phyloP scores from a whole-genome alignment of 2,888 invertebrate species.

The Rhagonycha lutea region DNA sequence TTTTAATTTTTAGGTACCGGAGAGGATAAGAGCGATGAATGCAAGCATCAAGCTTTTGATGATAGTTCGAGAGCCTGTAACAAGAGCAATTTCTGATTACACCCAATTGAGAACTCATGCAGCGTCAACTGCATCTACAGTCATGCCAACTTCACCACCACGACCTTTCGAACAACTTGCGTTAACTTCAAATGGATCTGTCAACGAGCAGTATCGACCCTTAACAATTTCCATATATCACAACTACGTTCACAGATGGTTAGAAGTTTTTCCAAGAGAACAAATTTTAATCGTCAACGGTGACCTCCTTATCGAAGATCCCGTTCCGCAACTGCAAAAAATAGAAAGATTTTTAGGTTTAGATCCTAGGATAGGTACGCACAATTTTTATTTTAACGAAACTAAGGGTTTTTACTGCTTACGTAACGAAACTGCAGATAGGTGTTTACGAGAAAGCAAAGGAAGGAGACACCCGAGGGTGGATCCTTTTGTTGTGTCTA shows the following conservation, averaged over 20 bases:
- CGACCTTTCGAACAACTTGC: constrained; percentile 82
- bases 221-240: constrained; percentile 90
- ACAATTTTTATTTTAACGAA: constrained; percentile 95
- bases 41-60: constrained; percentile 86
- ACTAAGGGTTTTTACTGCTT: constrained; percentile 96
- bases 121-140: constrained; percentile 71
- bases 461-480: constrained; percentile 84
- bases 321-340: constrained; percentile 82
- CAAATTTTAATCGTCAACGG: constrained; percentile 96
- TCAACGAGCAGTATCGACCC: constrained; percentile 82
- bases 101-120: constrained; percentile 88
- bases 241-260: constrained; percentile 87
- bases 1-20: constrained; percentile 72
- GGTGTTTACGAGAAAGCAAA: constrained; percentile 83
- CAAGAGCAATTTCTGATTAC: constrained; percentile 95
- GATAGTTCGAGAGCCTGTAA: constrained; percentile 95
- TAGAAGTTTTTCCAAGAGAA: constrained; percentile 87
- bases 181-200: constrained; percentile 77
- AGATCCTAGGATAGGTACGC: constrained; percentile 70
- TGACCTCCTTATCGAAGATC: constrained; percentile 87
- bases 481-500: constrained; percentile 76
- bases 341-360: constrained; percentile 87
- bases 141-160: constrained; percentile 52
- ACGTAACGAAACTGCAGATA: constrained; percentile 80
- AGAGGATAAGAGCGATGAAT: constrained; percentile 93